Evolutionary conservation across 35 echinoderm and acorn worm species (phyloP).

Genomic region (Apostichopus parvimensis): DNA sequence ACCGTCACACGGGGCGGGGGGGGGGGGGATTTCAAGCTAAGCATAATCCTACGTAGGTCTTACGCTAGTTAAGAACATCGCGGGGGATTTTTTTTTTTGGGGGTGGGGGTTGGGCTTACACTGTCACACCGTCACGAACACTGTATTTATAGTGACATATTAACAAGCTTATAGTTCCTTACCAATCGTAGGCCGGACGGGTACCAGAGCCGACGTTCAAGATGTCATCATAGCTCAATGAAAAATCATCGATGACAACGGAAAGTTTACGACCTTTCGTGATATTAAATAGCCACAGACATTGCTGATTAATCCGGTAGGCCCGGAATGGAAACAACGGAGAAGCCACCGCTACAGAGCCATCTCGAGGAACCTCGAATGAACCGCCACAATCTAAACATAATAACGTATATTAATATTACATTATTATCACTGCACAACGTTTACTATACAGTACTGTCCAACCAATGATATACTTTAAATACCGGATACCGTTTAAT

Average conservation of each 20-base stretch:
- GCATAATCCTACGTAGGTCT: no score
- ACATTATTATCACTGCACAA: not conserved
- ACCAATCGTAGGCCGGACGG: constrained; percentile 43
- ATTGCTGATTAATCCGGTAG: constrained; percentile 62
- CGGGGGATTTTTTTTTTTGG: no score
- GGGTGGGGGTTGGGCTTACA: no score
- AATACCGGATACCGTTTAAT: no score
- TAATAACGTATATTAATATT: constrained; percentile 1
- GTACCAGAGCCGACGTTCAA: constrained; percentile 58
- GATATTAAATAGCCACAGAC: constrained; percentile 68
- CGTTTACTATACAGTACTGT: no score
- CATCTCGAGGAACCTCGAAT: constrained; percentile 65
- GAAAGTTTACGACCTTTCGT: constrained; percentile 58
- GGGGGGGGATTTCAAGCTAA: no score
- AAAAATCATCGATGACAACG: constrained; percentile 74
- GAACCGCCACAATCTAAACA: constrained; percentile 77
- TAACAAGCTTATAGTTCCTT: not conserved
- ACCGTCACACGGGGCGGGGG: no score
- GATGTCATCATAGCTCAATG: constrained; percentile 56
- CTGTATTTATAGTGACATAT: not conserved
- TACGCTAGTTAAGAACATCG: no score
- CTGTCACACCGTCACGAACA: no score
- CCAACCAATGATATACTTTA: no score
- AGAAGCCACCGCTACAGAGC: constrained; percentile 58
- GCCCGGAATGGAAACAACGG: constrained; percentile 61